Percentiles rank a stretch among this genome's conserved stretches.
These are phyloP conservation scores for Asobara japonica DNA, from an alignment of 1,140 invertebrate species.

Conservation along the genomic window DNA sequence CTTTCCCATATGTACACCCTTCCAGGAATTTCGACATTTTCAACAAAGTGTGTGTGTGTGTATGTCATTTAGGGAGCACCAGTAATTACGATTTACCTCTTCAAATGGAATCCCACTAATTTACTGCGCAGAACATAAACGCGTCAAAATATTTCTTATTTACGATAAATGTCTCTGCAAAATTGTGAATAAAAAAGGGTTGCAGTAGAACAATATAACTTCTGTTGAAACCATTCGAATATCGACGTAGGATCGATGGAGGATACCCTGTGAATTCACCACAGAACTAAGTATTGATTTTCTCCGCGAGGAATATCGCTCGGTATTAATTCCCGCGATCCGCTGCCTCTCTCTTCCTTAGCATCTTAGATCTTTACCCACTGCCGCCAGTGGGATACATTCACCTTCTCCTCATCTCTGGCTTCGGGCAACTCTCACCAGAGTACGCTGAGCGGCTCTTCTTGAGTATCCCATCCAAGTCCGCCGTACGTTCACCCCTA, in stretches of 20 bases:
- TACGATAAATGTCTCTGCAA: too few relatives aligned
- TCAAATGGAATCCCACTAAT: too few relatives aligned
- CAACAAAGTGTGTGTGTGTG: too few relatives aligned
- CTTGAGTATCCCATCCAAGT: conserved; percentile 10
- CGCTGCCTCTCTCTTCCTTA: not conserved
- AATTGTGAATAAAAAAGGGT: too few relatives aligned
- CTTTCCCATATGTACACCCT: too few relatives aligned
- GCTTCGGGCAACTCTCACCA: conserved; percentile 3
- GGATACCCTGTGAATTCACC: not conserved
- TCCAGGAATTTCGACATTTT: too few relatives aligned
- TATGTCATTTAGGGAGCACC: too few relatives aligned
- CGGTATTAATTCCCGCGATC: not conserved
- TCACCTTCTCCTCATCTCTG: not conserved
- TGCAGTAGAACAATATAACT: too few relatives aligned
- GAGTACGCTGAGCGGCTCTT: conserved; percentile 26
- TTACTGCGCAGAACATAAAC: too few relatives aligned
- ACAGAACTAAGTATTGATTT: conserved; percentile 17
- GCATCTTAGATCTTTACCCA: conserved; percentile 30
- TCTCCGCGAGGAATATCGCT: conserved; percentile 6
- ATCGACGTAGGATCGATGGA: not conserved
- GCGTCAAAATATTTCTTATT: too few relatives aligned
- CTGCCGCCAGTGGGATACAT: conserved; percentile 9
- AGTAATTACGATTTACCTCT: too few relatives aligned
- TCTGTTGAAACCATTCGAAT: too few relatives aligned
- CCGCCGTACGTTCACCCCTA: conserved; percentile 2